These are phyloP conservation scores for Drosophila sulfurigaster DNA, from an alignment of 1,140 invertebrate species.

Conservation along the genomic window DNA sequence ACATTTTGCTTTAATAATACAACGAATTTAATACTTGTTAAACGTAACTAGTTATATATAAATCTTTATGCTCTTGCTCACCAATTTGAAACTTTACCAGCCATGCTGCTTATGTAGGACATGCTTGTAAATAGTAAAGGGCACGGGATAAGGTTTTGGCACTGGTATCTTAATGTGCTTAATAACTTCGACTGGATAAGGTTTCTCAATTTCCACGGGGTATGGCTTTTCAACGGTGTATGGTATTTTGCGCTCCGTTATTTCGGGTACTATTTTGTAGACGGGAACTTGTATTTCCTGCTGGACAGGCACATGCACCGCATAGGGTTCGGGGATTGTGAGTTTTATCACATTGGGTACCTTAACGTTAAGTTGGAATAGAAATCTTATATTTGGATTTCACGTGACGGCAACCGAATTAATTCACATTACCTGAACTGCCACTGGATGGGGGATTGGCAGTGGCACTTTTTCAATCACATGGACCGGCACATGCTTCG, in stretches of 20 bases:
- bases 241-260: conserved; percentile 90
- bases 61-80: background rate
- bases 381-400: background rate
- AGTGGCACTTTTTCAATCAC: conserved; percentile 91
- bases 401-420: background rate
- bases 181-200: conserved; percentile 91
- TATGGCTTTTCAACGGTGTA: conserved; percentile 91
- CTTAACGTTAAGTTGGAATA: background rate
- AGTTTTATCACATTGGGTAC: conserved; percentile 91
- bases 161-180: conserved; percentile 91
- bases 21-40: conserved; percentile 39
- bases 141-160: conserved; percentile 91
- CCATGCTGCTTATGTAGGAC: conserved; percentile 89
- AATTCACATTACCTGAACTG: conserved; percentile 85
- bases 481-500: conserved; percentile 89
- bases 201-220: conserved; percentile 91
- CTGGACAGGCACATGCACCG: conserved; percentile 89
- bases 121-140: conserved; percentile 92
- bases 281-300: conserved; percentile 91
- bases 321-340: conserved; percentile 91
- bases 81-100: conserved; percentile 49
- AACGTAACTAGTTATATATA: conserved; percentile 14
- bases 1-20: background rate
- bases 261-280: conserved; percentile 88
- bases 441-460: conserved; percentile 90